These are phyloP conservation scores for Drosophila athabasca DNA, from an alignment of 1,140 invertebrate species.

Conservation along the genomic window DNA sequence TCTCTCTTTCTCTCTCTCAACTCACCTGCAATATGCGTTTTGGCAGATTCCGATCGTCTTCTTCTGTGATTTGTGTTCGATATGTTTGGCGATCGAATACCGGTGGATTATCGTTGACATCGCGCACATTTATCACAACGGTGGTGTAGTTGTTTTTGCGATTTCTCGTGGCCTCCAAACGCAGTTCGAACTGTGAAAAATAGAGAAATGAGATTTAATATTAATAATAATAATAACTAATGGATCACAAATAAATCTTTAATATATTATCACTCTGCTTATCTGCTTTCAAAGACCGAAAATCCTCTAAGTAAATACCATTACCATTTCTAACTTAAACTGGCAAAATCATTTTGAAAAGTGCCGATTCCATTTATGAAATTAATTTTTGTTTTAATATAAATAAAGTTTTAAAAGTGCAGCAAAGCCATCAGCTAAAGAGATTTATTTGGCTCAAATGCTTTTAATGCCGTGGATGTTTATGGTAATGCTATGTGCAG, in stretches of 20 bases:
- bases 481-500: not conserved
- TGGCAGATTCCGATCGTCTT: slow-evolving; percentile 87
- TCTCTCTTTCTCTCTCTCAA: not conserved
- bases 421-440: not conserved
- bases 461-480: slow-evolving; percentile 38
- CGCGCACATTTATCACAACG: slow-evolving; percentile 87
- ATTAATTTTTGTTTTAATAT: not conserved
- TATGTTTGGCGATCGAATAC: slow-evolving; percentile 88
- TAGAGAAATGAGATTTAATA: not conserved
- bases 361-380: slow-evolving; percentile 9
- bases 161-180: slow-evolving; percentile 87
- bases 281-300: too few species aligned
- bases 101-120: slow-evolving; percentile 87
- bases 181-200: slow-evolving; percentile 85
- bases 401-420: not conserved
- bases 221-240: not conserved
- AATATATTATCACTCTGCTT: too few species aligned
- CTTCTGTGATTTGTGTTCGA: slow-evolving; percentile 88
- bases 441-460: slow-evolving; percentile 34
- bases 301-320: too few species aligned
- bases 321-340: too few species aligned
- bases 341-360: not conserved
- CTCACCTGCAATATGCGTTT: slow-evolving; percentile 87
- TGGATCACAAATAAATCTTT: fast-evolving
- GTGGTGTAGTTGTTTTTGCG: slow-evolving; percentile 87